These are phyloP conservation scores for Choloepus hoffmanni DNA, from an alignment of 2,113 vertebrate species.

Conservation along the genomic window DNA sequence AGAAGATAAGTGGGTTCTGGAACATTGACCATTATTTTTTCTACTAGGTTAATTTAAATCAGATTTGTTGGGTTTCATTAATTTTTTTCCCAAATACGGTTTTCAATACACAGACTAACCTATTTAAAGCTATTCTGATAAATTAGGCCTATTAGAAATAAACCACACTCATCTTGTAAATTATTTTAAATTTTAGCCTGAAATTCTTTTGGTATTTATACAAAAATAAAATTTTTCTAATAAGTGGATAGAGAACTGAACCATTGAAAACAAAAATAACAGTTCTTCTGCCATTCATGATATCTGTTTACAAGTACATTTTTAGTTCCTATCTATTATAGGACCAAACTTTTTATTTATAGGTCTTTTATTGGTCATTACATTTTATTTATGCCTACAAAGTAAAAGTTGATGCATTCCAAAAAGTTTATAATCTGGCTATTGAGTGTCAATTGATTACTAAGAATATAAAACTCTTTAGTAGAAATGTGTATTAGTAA, in stretches of 20 bases:
- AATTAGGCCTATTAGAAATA: conserved; percentile 33
- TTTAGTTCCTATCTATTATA: neutral
- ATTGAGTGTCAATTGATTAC: neutral
- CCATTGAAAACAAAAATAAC: neutral
- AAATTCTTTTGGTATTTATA: neutral
- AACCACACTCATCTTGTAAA: conserved; percentile 27
- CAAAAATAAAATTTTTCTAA: conserved; percentile 17
- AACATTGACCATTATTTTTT: conserved; percentile 8
- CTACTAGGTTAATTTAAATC: neutral
- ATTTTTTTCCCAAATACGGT: conserved; percentile 14
- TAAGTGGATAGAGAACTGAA: conserved; percentile 19
- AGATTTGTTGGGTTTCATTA: conserved; percentile 52
- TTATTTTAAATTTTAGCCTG: conserved; percentile 51
- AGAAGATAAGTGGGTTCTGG: neutral
- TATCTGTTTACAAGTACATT: neutral
- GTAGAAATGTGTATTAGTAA: neutral
- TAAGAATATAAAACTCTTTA: neutral
- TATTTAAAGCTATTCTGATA: conserved; percentile 50
- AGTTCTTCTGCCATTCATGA: neutral
- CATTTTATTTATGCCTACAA: neutral
- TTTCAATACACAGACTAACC: conserved; percentile 3
- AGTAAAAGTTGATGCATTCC: neutral
- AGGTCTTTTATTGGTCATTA: neutral
- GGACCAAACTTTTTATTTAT: neutral
- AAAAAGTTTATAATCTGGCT: neutral